phyloP scores from a whole-genome alignment of 2,113 vertebrate genomes.

The Montifringilla adamsi region DNA sequence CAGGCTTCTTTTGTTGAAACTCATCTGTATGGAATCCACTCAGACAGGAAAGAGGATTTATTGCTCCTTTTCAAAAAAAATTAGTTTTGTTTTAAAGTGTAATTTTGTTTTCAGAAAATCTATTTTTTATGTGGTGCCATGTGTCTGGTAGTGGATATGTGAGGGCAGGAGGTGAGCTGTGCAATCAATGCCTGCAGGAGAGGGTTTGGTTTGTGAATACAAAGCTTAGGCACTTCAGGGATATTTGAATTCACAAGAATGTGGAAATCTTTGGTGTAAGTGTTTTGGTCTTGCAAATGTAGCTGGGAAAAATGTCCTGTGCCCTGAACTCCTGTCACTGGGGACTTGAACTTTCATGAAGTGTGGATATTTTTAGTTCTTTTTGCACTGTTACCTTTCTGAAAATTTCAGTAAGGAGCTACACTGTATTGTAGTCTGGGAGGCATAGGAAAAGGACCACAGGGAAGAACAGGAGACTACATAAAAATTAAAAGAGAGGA shows the following conservation, averaged over 20 bases:
- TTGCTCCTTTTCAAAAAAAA: too few species aligned
- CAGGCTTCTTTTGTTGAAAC: background rate
- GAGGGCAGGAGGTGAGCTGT: background rate
- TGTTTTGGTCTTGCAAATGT: accelerated
- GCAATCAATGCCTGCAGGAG: background rate
- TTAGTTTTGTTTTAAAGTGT: background rate
- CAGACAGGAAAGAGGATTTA: background rate
- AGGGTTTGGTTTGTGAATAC: background rate
- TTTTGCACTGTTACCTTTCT: background rate
- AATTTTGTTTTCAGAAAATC: background rate
- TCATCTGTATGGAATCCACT: background rate
- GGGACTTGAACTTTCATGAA: background rate
- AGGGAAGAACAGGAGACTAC: background rate
- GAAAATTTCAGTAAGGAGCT: background rate
- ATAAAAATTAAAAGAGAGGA: background rate
- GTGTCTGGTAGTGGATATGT: background rate
- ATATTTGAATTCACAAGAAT: background rate
- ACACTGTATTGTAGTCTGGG: background rate
- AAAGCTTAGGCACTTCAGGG: background rate
- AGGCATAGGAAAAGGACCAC: background rate
- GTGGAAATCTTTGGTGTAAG: background rate
- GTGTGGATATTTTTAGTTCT: background rate
- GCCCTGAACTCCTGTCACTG: background rate
- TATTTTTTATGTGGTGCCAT: background rate
- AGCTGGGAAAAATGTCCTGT: background rate